Conservation (phyloP, 1,140 invertebrate species). For the Neodiprion fabricii region DNA sequence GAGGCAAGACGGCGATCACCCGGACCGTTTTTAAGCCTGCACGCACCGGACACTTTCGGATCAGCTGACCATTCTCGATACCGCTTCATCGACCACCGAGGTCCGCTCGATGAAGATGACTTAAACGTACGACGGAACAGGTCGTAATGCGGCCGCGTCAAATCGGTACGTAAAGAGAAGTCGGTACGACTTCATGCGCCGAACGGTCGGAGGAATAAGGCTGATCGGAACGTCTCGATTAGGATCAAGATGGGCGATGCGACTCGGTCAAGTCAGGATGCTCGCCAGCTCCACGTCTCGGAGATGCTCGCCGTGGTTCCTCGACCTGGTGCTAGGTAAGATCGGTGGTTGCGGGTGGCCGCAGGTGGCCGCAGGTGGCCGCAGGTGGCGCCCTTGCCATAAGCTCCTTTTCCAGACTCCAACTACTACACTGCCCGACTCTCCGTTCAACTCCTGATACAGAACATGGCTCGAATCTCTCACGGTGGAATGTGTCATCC, state of each 20-base stretch:
- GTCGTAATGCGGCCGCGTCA: not conserved
- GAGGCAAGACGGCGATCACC: not conserved
- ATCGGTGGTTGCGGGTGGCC: constrained; percentile 54
- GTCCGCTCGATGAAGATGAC: not conserved
- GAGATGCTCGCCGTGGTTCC: constrained; percentile 16
- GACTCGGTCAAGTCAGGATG: not conserved
- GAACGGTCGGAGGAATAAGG: constrained; percentile 4
- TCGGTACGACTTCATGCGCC: not conserved
- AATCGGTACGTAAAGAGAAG: too few relatives aligned
- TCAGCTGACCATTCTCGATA: too few relatives aligned
- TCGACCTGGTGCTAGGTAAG: constrained; percentile 42
- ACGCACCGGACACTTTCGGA: too few relatives aligned
- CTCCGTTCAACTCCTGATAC: constrained; percentile 45
- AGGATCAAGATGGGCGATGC: constrained; percentile 47
- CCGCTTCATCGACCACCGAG: too few relatives aligned
- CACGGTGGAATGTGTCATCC: constrained; percentile 60
- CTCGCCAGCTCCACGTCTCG: too few relatives aligned
- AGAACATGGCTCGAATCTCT: constrained; percentile 53
- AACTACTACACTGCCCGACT: not conserved
- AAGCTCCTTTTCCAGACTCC: constrained; percentile 40
- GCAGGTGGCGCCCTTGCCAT: constrained; percentile 56
- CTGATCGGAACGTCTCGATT: constrained; percentile 50
- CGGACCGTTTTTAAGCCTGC: not conserved
- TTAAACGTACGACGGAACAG: not conserved
- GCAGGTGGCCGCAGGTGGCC: constrained; percentile 57